Evolutionary conservation across 2,797 vertebrate species (phyloP), one percentile per base, ranked within the genome.

Genomic region (Acrossocheilus wenchowensis): DNA sequence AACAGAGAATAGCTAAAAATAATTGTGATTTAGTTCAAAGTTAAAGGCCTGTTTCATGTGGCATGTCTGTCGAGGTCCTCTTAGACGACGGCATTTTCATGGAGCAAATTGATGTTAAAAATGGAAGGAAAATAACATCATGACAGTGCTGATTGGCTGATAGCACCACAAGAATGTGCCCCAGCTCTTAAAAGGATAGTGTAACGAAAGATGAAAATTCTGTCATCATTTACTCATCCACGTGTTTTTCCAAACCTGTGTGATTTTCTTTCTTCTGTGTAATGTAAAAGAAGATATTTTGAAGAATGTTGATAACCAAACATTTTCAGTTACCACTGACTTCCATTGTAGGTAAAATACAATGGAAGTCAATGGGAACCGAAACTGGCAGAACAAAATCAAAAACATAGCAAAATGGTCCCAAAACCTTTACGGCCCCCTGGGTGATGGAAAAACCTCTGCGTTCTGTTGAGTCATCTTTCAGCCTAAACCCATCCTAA

Each of bases 21-120:
- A 64, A 64, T 80, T 80, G 78, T 11, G 39, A 64, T 80, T 80
- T 30, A 30, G 57, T 41, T 60, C 36, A 79, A 64, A 64, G 57
- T 45, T 43, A 79, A 62, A 79, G 39, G 39, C 57, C 9, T 62
- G 57, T 79, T 80, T 45, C 5, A 80, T 45, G 77, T 43, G 57
- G 78, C 8, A 5, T 9, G 2, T 79, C 39, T 57, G 19, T 57
- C 23, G 74, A 39, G 50, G 30, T 78, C 30, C 78, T 64, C 62
- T 45, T 45, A 64, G n/a, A 2, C n/a, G 2, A 60, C 2, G 7
- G 6, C 17, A 60, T 10, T 14, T 62, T 30, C 57, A 64, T 43
- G 5, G 54, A 79, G n/a, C 15, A 80, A 45, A 80, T 4, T 12
- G 2, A 64, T 79, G 15, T 11, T 30, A 60, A 64, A 45, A 43